Evolutionary conservation across 2,113 vertebrate species (phyloP).

Genomic region (Sarotherodon lohbergeri): DNA sequence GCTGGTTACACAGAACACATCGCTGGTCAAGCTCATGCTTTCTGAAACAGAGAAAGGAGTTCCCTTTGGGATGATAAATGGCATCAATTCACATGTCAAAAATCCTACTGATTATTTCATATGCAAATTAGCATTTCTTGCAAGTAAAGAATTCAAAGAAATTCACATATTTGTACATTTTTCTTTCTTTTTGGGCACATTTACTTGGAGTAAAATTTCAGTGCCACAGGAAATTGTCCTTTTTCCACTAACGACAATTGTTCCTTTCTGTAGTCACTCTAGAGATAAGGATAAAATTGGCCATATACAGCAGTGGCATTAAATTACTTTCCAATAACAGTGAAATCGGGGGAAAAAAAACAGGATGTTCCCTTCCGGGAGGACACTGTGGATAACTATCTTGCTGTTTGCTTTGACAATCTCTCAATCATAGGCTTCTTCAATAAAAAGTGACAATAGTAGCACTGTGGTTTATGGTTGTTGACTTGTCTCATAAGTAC

Average conservation of each 20-base stretch:
- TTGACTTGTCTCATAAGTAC: conserved; percentile 31
- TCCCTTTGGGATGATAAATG: background rate
- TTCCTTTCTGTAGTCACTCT: background rate
- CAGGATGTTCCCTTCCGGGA: background rate
- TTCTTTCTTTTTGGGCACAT: background rate
- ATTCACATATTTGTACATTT: background rate
- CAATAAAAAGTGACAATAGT: background rate
- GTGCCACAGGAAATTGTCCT: background rate
- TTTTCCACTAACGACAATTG: background rate
- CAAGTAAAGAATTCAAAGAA: background rate
- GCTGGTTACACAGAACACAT: conserved; percentile 36
- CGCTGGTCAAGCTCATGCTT: background rate
- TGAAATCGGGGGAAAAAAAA: background rate
- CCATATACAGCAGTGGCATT: background rate
- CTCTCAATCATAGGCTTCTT: background rate
- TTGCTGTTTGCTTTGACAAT: background rate
- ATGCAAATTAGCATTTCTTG: background rate
- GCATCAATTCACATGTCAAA: background rate
- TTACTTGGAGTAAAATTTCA: background rate
- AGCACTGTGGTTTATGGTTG: conserved; percentile 5
- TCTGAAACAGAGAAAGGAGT: background rate
- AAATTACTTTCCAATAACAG: background rate
- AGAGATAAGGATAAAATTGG: background rate
- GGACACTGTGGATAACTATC: background rate
- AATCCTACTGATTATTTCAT: background rate